phyloP scores from a whole-genome alignment of 1,140 invertebrate genomes.

The Pseudomyrmex concolor region DNA sequence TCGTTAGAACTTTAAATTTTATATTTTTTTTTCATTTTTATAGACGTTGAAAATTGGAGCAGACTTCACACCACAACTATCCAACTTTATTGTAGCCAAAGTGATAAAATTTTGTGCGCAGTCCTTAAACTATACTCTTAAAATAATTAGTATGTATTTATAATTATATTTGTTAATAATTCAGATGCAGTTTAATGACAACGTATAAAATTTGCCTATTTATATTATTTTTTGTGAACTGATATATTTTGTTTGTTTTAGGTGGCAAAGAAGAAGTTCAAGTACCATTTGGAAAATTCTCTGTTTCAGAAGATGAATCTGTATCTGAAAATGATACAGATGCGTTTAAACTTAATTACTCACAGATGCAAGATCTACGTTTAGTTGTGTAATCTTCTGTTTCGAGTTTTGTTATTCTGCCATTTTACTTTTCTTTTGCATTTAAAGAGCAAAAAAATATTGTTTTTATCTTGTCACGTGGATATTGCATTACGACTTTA shows the following conservation, averaged over 20 bases:
- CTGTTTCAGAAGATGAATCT: not conserved
- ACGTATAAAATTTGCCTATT: not conserved
- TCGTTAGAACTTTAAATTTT: too few species aligned
- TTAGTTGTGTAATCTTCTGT: not conserved
- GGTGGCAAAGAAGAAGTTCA: slow-evolving; percentile 17
- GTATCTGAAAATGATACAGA: not conserved
- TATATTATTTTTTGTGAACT: not conserved
- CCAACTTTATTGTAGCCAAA: slow-evolving; percentile 5
- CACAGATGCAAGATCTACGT: slow-evolving; percentile 15
- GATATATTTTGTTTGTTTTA: slow-evolving; percentile 17
- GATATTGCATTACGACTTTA: too few species aligned
- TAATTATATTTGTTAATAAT: not conserved
- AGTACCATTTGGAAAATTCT: slow-evolving; percentile 16
- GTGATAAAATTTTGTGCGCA: not conserved
- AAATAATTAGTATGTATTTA: slow-evolving; percentile 14
- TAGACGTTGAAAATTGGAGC: slow-evolving; percentile 14
- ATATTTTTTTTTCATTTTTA: slow-evolving; percentile 48
- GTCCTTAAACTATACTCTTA: slow-evolving; percentile 5
- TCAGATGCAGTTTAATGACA: not conserved
- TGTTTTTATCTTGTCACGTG: too few species aligned
- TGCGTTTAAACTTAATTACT: not conserved
- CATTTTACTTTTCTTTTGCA: too few species aligned
- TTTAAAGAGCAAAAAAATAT: too few species aligned
- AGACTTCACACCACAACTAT: slow-evolving; percentile 35
- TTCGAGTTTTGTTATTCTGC: too few species aligned